Conservation (phyloP, 2,113 vertebrate species). For the Rhagologus leucostigma region DNA sequence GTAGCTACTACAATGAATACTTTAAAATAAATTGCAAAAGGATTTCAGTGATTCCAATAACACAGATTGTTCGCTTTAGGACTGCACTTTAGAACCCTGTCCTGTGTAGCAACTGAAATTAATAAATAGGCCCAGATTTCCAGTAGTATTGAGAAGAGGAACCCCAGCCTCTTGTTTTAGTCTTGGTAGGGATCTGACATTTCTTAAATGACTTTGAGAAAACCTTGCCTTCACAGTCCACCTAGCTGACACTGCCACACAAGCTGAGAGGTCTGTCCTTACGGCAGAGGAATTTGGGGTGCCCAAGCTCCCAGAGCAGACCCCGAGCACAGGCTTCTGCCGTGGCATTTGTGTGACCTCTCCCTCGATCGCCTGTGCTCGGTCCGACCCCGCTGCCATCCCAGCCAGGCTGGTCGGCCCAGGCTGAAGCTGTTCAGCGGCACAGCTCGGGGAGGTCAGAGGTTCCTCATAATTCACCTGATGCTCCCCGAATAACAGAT, state of each 20-base stretch:
- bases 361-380: fast-evolving
- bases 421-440: neutral
- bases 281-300: fast-evolving
- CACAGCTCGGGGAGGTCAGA: neutral
- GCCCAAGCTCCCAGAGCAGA: neutral
- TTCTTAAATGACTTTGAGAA: neutral
- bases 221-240: fast-evolving
- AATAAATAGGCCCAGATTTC: neutral
- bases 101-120: neutral
- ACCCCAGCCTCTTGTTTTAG: neutral
- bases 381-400: fast-evolving
- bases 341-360: neutral
- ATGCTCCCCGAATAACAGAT: neutral
- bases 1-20: neutral
- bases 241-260: neutral
- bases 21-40: neutral
- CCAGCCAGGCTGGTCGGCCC: neutral
- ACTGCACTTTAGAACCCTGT: neutral
- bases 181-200: neutral
- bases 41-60: neutral
- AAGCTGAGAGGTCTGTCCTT: neutral
- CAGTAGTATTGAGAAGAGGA: neutral
- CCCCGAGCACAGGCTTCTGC: neutral
- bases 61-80: neutral
- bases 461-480: neutral